Evolutionary conservation across 2,797 vertebrate genomes (phyloP), one percentile per base, ranked within the genome.

Genomic region (Pseudochirops cupreus): DNA sequence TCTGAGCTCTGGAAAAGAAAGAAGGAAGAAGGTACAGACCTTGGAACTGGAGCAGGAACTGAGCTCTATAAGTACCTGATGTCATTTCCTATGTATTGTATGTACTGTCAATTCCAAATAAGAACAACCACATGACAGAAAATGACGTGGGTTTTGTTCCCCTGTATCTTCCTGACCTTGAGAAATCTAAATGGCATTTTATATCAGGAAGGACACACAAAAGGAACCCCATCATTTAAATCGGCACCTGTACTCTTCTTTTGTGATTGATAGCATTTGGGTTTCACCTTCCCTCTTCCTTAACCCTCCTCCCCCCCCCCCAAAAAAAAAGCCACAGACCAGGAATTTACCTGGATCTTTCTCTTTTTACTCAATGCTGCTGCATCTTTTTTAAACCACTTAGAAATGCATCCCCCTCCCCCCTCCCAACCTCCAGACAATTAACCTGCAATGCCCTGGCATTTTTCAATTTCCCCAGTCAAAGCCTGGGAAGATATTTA

Each of bases 31-130:
- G 0, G 13, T 4, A 56, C 5, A 90, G 9, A 0, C 0, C 55
- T 87, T 13, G 2, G 59, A 4, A 91, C 91, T 58, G 26, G 29
- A 95, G 55, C 12, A 62, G 4, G 95, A 96, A 96, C 54, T 87
- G 90, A 91, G 67, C 50, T 59, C 0, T 0, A 13, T 91, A 82
- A 91, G 92, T 91, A 21, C n/a, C 95, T 96, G 92, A 57, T 82
- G 52, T 97, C 95, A 92, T 95, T 97, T 97, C 90, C 91, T 94
- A 39, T 56, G 74, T 16, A 18, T 57, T 94, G 56, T 6, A 4
- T 50, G 5, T 33, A 59, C n/a, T 94, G 57, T 56, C 95, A 97
- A 74, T 55, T 97, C 50, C 96, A 92, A 95, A 97, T 94, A 95
- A 96, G 94, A 57, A 56, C 0, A 4, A 55, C 93, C 39, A 90